Base-by-base conservation (phyloP, 2,113 vertebrate species). In the Amazona guildingii region DNA sequence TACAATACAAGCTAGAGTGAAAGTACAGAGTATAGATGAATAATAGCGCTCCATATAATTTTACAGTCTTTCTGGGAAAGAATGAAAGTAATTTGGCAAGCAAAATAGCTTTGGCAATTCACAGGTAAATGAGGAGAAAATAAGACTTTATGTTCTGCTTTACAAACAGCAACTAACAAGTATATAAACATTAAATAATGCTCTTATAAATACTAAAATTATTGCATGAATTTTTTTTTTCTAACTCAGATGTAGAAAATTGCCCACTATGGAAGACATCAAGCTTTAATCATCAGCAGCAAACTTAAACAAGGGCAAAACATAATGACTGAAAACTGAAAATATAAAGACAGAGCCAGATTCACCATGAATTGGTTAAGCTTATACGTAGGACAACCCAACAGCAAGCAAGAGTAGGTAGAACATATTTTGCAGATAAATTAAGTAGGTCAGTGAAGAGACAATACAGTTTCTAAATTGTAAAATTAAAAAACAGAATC, bases 91-190 rank as follows among this genome's bases (percentile, higher is more conserved):
- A 94, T 72, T 81, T 84, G 49, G 19, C 31, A 92, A 63, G 77
- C 7, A 63, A 84, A 94, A 96, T 78, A 77, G 17, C 70, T 79
- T 82, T 44, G 31, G 48, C 43, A 94, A 87, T 88, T 90, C 67
- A 68, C 46, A 62, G 37, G 25, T 83, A 95, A 95, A 95, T 76
- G 6, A 88, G 46, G 16, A 91, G 59, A 92, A 94, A 97, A 92
- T 94, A 51, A 44, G n/a, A 61, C 64, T 82, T 92, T 44, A 79
- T 92, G 61, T 79, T 96, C 73, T 84, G 41, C 55, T 95, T 97
- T 93, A 57, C 29, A 92, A 91, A 68, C 12, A 76, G 35, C 0
- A 0, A 90, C 88, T 95, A 88, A 87, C 31, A 69, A 85, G 16
- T 46, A 92, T 46, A 37, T 80, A 70, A 88, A 72, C 94, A 92